These are phyloP conservation scores for Pseudomyrmex pallidus DNA, from an alignment of 1,140 invertebrate genomes.

Conservation along the genomic window DNA sequence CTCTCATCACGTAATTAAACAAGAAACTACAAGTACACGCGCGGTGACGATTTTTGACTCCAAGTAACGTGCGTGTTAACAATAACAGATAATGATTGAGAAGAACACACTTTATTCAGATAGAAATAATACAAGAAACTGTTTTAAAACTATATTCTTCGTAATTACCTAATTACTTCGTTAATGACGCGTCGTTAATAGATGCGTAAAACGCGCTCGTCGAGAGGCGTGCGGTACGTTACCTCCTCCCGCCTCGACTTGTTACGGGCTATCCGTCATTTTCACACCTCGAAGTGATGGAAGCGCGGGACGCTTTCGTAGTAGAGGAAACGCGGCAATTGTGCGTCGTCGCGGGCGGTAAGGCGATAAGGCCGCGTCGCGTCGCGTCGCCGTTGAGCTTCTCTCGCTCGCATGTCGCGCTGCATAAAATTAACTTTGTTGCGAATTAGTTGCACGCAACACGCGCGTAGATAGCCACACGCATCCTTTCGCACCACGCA, in stretches of 20 bases:
- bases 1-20: background rate
- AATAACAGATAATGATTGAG: background rate
- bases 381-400: conserved; percentile 38
- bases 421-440: conserved; percentile 71
- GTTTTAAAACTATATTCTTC: background rate
- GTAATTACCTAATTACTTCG: conserved; percentile 39
- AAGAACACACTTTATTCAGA: background rate
- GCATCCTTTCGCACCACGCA: background rate
- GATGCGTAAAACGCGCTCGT: conserved; percentile 38
- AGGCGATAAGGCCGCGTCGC: conserved; percentile 45
- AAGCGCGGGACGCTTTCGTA: conserved; percentile 62
- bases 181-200: conserved; percentile 29
- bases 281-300: conserved; percentile 72
- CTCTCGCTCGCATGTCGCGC: conserved; percentile 62
- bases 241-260: conserved; percentile 13
- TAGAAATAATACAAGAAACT: background rate
- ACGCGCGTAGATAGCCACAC: conserved; percentile 60
- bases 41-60: background rate
- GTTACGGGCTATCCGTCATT: conserved; percentile 73
- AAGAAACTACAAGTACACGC: background rate
- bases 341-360: conserved; percentile 51
- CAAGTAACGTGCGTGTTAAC: background rate
- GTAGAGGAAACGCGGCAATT: conserved; percentile 55
- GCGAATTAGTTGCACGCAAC: conserved; percentile 54
- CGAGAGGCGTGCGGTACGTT: conserved; percentile 44